phyloP scores from a whole-genome alignment of 2,113 vertebrate genomes.

The Lanius ludovicianus region DNA sequence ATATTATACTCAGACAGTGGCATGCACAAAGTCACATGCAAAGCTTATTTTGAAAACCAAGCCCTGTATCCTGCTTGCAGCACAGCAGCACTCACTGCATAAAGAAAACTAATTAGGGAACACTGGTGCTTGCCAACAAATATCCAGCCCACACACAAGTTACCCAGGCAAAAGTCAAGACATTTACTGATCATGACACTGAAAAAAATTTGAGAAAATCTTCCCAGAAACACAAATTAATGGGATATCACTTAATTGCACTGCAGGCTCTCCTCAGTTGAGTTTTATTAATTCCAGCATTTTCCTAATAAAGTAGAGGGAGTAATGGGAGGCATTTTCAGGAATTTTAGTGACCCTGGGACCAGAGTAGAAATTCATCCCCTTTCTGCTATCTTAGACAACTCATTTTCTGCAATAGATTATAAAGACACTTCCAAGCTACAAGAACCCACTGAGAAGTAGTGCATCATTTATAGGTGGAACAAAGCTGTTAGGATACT shows the following conservation, averaged over 20 bases:
- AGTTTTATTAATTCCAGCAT: neutral
- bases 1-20: neutral
- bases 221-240: neutral
- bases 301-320: neutral
- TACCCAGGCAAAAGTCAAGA: neutral
- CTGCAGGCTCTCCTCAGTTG: neutral
- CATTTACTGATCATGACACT: neutral
- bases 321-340: neutral
- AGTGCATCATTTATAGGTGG: neutral
- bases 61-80: neutral
- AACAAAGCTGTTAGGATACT: constrained; percentile 3
- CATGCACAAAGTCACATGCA: neutral
- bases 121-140: neutral
- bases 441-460: neutral
- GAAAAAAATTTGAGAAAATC: neutral
- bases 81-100: neutral
- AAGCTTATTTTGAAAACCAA: constrained; percentile 34
- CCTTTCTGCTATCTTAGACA: neutral
- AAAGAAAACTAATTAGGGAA: constrained; percentile 2
- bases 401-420: neutral
- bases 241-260: neutral
- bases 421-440: neutral
- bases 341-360: neutral
- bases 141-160: neutral
- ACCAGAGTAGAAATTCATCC: neutral